Evolutionary conservation across 2,888 invertebrate genomes (phyloP).

Genomic region (Epinotia ramella): DNA sequence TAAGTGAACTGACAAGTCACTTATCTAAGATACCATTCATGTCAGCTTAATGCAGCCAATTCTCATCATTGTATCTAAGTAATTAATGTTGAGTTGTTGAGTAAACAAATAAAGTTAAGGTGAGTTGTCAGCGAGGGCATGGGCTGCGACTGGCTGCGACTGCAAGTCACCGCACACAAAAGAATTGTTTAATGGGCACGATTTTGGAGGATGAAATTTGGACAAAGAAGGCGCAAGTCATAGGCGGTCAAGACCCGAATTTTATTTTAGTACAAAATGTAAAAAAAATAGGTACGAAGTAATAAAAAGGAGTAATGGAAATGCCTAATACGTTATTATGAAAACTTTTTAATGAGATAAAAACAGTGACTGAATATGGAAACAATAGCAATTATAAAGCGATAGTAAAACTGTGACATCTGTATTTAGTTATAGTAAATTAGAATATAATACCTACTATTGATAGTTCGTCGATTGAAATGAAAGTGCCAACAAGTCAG

Average conservation of each 20-base stretch:
- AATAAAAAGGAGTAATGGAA: not conserved
- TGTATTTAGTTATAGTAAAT: slow-evolving; percentile 6
- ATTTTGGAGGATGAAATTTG: slow-evolving; percentile 55
- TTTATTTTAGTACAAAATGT: not conserved
- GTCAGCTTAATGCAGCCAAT: slow-evolving; percentile 26
- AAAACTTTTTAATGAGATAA: not conserved
- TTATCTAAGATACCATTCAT: slow-evolving; percentile 32
- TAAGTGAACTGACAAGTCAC: slow-evolving; percentile 22
- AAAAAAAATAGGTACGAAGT: not conserved
- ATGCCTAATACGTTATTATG: not conserved
- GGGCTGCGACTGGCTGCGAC: slow-evolving; percentile 26
- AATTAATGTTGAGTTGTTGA: slow-evolving; percentile 44
- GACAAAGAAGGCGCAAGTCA: slow-evolving; percentile 49
- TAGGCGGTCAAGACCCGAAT: slow-evolving; percentile 39
- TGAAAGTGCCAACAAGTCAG: not conserved
- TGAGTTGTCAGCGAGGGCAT: slow-evolving; percentile 53
- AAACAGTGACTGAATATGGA: not conserved
- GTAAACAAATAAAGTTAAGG: slow-evolving; percentile 48
- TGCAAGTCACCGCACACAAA: slow-evolving; percentile 71
- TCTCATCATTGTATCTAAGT: slow-evolving; percentile 29
- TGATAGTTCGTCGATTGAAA: not conserved
- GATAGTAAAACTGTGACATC: not conserved
- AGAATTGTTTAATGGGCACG: slow-evolving; percentile 62
- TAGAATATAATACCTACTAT: not conserved
- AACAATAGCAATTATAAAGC: not conserved